phyloP scores from a whole-genome alignment of 2,888 invertebrate genomes.

The Mesochorus sp. region DNA sequence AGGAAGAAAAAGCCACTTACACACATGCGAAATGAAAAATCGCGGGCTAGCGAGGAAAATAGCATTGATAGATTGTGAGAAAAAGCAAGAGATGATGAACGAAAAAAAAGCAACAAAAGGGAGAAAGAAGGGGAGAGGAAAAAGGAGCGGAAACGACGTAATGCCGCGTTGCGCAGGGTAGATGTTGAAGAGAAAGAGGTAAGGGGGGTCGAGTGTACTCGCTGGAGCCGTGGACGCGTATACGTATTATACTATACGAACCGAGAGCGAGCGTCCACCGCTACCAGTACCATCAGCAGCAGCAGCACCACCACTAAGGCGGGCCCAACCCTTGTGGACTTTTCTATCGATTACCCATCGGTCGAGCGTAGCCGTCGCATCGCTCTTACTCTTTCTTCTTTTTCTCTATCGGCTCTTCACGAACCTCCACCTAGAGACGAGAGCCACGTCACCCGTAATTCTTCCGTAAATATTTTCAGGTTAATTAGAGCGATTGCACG shows the following conservation, averaged over 20 bases:
- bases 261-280: conserved; percentile 48
- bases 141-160: conserved; percentile 31
- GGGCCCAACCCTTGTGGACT: conserved; percentile 81
- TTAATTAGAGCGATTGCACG: conserved; percentile 75
- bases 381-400: conserved; percentile 17
- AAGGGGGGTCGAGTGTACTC: conserved; percentile 5
- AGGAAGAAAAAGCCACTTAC: not conserved
- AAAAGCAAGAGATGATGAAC: conserved; percentile 23
- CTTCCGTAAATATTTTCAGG: conserved; percentile 78
- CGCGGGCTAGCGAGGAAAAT: not conserved
- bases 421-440: conserved; percentile 34
- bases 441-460: conserved; percentile 71
- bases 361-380: conserved; percentile 65
- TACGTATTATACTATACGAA: conserved; percentile 43
- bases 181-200: conserved; percentile 9
- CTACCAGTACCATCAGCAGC: conserved; percentile 24
- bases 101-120: not conserved
- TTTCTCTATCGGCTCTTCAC: conserved; percentile 24
- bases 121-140: not conserved
- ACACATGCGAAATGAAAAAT: conserved; percentile 20
- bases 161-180: conserved; percentile 22
- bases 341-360: conserved; percentile 81
- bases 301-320: conserved; percentile 70
- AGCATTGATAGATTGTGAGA: conserved; percentile 13
- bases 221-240: conserved; percentile 40